These are phyloP conservation scores for Neodiprion virginianus DNA, from an alignment of 1,140 invertebrate species.

Conservation along the genomic window DNA sequence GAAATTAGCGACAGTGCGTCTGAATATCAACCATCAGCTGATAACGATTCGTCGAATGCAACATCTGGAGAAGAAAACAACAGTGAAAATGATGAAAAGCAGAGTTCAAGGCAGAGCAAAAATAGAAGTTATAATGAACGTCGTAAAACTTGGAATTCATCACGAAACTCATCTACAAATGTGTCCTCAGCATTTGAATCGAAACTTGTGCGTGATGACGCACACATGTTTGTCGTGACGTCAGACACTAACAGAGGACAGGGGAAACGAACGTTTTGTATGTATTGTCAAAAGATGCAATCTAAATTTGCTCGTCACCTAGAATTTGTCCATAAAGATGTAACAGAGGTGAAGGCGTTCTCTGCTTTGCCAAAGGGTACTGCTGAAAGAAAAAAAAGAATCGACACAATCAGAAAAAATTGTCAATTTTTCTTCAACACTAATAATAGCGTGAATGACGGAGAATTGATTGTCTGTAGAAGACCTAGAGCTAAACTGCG, in stretches of 20 bases:
- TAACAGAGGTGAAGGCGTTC: conserved; percentile 30
- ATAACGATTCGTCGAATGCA: background rate
- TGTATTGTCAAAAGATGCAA: conserved; percentile 31
- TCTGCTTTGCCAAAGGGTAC: conserved; percentile 9
- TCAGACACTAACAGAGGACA: conserved; percentile 4
- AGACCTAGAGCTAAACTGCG: conserved; percentile 20
- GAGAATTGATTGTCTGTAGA: conserved; percentile 30
- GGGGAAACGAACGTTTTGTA: conserved; percentile 33
- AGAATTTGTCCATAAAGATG: conserved; percentile 24
- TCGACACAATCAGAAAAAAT: conserved; percentile 26
- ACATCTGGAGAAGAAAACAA: conserved; percentile 9
- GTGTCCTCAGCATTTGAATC: conserved; percentile 12
- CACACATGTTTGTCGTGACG: conserved; percentile 14
- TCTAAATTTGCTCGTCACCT: conserved; percentile 30
- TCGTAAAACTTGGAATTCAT: conserved; percentile 9
- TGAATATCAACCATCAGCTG: conserved; percentile 6
- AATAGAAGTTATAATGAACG: conserved; percentile 8
- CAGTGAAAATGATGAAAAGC: background rate
- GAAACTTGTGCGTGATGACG: conserved; percentile 18
- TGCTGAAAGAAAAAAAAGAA: conserved; percentile 20
- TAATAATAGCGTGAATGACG: conserved; percentile 24
- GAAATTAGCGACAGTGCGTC: background rate
- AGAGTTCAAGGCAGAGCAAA: background rate
- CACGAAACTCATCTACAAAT: conserved; percentile 15
- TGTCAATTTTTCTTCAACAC: conserved; percentile 30